Evolutionary conservation across 2,113 vertebrate genomes (phyloP), one percentile per base, ranked within the genome.

Genomic region (Scomber scombrus): DNA sequence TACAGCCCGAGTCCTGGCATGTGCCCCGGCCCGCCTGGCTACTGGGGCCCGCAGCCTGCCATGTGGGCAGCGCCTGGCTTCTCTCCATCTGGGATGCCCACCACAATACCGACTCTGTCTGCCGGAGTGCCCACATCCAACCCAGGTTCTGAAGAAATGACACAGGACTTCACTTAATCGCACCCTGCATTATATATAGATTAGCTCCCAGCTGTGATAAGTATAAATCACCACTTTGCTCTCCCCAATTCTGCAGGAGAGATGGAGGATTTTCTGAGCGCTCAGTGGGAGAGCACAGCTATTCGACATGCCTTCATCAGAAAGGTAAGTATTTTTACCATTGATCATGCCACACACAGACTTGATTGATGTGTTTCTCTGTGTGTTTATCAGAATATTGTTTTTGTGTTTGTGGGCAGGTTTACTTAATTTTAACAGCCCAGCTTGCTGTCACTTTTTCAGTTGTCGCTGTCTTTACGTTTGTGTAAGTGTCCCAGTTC

Each of bases 261-360:
- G 0, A 89, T 92, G 34, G 95, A 95, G 10, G 92, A 56, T 11
- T 91, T 94, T 9, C 19, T 91, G 54, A 90, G 76, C 56, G 50
- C 16, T 15, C 91, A 85, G 85, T 98, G 96, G 96, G 96, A 97
- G 0, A 96, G 96, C 90, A 94, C 68, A 69, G 95, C 94, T 56
- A 82, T 98, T 66, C 93, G 97, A 2, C 97, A 99, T 2, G 56
- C 89, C 23, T 99, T 98, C 88, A 97, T 99, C 78, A 95, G 95
- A 78, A 98, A 97, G 95, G 97, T 94, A 76, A 84, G 82, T 3
- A 16, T 23, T 49, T 58, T 52, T 3, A 9, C 18, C 6, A n/a
- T 49, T 9, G 1, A 13, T 67, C 19, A 3, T 12, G 2, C 16
- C 18, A 45, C 11, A 21, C 19, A 61, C 50, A 16, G 7, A 76